A percentile compares a stretch with the other conserved stretches of the same genome.
Evolutionary conservation across 2,888 invertebrate genomes (phyloP).

Genomic region (Pyrochroa serraticornis): DNA sequence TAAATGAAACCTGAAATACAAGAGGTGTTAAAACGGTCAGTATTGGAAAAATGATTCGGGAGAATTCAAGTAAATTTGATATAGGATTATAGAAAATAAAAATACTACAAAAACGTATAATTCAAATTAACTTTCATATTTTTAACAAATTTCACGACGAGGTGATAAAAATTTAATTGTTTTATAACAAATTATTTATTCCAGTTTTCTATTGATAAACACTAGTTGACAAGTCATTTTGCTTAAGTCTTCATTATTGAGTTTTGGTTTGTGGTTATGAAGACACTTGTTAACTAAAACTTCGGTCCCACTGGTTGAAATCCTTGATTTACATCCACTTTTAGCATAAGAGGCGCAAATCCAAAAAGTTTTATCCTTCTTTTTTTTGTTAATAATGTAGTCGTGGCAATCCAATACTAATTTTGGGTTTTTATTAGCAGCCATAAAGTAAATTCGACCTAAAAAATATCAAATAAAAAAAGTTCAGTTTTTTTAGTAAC

Average conservation of each 20-base stretch:
- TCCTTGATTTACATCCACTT: conserved; percentile 42
- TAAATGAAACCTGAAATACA: conserved; percentile 41
- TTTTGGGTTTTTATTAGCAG: conserved; percentile 43
- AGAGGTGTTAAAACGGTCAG: neutral
- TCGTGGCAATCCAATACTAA: conserved; percentile 42
- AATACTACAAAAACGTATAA: no score
- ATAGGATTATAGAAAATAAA: neutral
- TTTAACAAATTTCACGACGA: no score
- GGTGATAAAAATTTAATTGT: no score
- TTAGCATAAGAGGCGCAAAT: conserved; percentile 42
- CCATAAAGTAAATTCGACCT: conserved; percentile 34
- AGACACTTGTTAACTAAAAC: conserved; percentile 40
- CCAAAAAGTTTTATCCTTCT: conserved; percentile 43
- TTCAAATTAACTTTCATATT: no score
- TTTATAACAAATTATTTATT: no score
- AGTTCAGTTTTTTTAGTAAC: neutral
- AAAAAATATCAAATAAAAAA: conserved; percentile 20
- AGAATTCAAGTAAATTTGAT: neutral
- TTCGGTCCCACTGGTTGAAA: conserved; percentile 40
- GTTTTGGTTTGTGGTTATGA: conserved; percentile 42
- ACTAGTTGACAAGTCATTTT: conserved; percentile 40
- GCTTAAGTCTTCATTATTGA: conserved; percentile 34
- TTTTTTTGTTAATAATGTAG: conserved; percentile 41
- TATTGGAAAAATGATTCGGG: neutral
- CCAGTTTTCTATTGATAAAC: neutral